Evolutionary conservation across 2,797 vertebrate genomes (phyloP), one percentile per base, ranked within the genome.

Genomic region (Simalia tracyae): DNA sequence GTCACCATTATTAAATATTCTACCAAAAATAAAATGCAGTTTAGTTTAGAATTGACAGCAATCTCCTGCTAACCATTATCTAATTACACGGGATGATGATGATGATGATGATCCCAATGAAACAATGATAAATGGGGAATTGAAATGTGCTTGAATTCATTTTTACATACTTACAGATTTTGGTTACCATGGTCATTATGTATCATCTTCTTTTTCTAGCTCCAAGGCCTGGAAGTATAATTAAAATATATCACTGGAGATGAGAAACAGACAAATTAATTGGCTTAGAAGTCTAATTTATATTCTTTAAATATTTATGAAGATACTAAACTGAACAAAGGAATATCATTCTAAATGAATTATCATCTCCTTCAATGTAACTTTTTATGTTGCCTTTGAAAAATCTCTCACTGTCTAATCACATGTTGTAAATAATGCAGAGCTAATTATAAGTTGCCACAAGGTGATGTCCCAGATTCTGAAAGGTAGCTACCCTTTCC

Each of bases 261-360:
- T 66, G 84, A 94, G 93, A 95, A 93, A 92, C 88, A 95, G 96
- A 90, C 84, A 96, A 96, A 96, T 93, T 96, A 93, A 95, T 95
- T 96, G 94, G 2, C 76, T 95, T 94, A 24, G 92, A 95, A 96
- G 54, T 50, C 31, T 95, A 95, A 95, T 96, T 96, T 96, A 93
- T 94, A 95, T 94, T 94, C 91, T 91, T 97, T 95, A 97, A 96
- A 94, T 93, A 95, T 96, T 96, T 93, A 96, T 95, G 91, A 91
- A 56, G 64, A 95, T 95, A 90, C 90, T 89, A 86, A 94, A 90
- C 94, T 54, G 93, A 96, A 95, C 86, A 90, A 93, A 95, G 42
- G 88, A 93, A 72, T 94, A 89, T 91, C 72, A 94, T 68, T 95
- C 94, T 61, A 91, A 94, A 95, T 95, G 94, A 92, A 95, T 94